Conservation (phyloP, 1,140 invertebrate species). For the Amphibalanus amphitrite region DNA sequence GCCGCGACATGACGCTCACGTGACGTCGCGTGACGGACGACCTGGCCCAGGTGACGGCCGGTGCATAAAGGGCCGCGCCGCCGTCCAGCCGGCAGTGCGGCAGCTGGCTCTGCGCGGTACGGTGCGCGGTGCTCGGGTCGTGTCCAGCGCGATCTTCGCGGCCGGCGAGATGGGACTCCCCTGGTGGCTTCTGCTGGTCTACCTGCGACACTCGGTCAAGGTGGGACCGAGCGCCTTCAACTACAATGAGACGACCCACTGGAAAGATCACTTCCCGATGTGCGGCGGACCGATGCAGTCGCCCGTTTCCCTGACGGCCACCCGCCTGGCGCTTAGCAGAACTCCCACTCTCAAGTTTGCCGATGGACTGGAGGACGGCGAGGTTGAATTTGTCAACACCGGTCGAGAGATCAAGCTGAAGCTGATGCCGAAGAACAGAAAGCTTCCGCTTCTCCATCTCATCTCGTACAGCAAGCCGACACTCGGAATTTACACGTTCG, state of each 20-base stretch:
- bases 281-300: conserved; percentile 17
- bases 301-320: conserved; percentile 19
- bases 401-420: conserved; percentile 24
- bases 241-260: conserved; percentile 3
- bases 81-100: no score
- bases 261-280: conserved; percentile 6
- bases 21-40: no score
- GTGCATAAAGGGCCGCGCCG: no score
- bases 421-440: background rate
- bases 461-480: conserved; percentile 18
- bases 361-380: conserved; percentile 18
- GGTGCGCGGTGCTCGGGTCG: no score
- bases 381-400: conserved; percentile 23
- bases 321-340: conserved; percentile 7
- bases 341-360: conserved; percentile 19
- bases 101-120: no score
- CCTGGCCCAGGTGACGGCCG: no score
- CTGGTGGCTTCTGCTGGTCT: no score
- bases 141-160: no score
- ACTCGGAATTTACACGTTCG: conserved; percentile 35
- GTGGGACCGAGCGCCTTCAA: no score
- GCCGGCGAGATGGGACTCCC: no score
- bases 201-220: no score
- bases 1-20: no score
- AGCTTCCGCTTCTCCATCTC: background rate